Percentiles rank a stretch among this genome's conserved stretches.
These are phyloP conservation scores for Rhinopomastus cyanomelas DNA, from an alignment of 2,113 vertebrate species.

Conservation along the genomic window DNA sequence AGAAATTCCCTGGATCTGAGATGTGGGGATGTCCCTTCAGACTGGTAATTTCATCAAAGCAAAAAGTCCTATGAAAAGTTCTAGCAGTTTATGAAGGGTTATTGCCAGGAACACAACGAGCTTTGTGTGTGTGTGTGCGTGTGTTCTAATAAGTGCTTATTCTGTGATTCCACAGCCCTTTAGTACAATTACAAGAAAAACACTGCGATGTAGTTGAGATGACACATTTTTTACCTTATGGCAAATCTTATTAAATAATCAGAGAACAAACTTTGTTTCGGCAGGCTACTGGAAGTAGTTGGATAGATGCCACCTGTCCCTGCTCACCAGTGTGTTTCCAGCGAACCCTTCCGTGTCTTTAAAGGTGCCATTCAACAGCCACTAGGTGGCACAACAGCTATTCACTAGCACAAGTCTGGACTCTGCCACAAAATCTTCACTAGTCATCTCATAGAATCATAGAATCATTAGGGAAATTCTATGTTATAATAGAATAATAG, in stretches of 20 bases:
- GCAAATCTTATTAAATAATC: background rate
- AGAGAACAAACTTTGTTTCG: background rate
- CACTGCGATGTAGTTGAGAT: background rate
- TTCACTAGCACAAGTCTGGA: background rate
- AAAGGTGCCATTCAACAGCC: background rate
- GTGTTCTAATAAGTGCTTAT: too few relatives aligned
- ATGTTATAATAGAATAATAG: too few relatives aligned
- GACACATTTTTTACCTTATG: background rate
- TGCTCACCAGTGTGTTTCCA: background rate
- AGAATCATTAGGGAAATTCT: too few relatives aligned
- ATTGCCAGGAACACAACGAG: background rate
- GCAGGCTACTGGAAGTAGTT: background rate
- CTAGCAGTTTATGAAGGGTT: background rate
- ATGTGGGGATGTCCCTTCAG: background rate
- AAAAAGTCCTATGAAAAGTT: background rate
- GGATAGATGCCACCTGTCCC: background rate
- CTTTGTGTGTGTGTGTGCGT: background rate
- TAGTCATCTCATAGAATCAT: too few relatives aligned
- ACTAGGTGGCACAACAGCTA: constrained; percentile 63
- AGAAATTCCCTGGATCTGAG: background rate
- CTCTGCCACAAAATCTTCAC: background rate
- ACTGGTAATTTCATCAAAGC: background rate
- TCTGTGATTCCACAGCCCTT: too few relatives aligned
- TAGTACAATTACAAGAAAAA: background rate
- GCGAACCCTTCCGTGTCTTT: background rate